A percentile compares a stretch with the other conserved stretches of the same genome.
Conservation (phyloP, 1,140 invertebrate genomes). For the Caerostris darwini region DNA sequence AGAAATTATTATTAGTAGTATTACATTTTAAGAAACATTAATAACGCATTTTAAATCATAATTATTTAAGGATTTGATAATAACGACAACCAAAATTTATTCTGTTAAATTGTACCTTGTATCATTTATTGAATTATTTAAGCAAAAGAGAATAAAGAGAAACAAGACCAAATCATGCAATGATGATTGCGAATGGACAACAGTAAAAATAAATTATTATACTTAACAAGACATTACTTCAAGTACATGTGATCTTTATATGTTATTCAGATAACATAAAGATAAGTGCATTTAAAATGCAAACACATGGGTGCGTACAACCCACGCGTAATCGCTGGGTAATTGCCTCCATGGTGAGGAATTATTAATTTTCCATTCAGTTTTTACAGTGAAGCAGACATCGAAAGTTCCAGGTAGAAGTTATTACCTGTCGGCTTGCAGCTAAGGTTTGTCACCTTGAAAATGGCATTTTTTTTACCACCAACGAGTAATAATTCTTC, state of each 20-base stretch:
- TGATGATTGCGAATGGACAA: not conserved
- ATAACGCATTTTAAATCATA: too few relatives aligned
- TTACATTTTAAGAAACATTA: too few relatives aligned
- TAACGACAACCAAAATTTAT: too few relatives aligned
- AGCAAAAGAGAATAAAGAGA: not conserved
- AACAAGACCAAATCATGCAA: not conserved
- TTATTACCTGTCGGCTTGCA: not conserved
- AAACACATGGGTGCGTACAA: slow-evolving; percentile 8
- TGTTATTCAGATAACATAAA: slow-evolving; percentile 27
- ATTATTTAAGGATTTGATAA: too few relatives aligned
- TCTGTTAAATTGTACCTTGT: too few relatives aligned
- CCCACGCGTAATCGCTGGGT: slow-evolving; percentile 14
- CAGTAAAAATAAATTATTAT: not conserved
- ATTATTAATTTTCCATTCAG: slow-evolving; percentile 5
- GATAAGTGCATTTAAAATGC: slow-evolving; percentile 28
- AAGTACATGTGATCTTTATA: not conserved
- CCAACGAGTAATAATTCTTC: not conserved
- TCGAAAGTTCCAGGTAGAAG: not conserved
- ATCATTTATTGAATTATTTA: not conserved
- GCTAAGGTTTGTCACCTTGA: not conserved
- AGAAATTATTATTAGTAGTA: too few relatives aligned
- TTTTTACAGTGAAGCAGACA: not conserved
- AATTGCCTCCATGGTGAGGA: slow-evolving; percentile 5
- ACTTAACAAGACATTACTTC: slow-evolving; percentile 24
- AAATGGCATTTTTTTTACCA: not conserved